Base-by-base conservation (phyloP, 2,888 invertebrate species). In the Monochamus alternatus region DNA sequence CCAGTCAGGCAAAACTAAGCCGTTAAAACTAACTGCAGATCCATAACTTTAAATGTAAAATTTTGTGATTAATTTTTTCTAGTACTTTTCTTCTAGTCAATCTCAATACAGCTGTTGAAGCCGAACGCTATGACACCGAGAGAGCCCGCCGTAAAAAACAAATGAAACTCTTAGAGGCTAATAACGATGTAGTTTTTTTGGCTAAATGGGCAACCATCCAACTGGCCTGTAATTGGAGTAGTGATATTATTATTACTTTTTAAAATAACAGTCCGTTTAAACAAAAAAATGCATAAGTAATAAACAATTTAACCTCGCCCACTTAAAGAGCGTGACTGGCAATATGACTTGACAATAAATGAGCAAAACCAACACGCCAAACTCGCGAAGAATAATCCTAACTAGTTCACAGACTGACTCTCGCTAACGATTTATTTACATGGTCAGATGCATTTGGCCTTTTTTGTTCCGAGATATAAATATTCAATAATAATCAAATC, bases 171-270 rank as follows among this genome's bases (percentile, higher is more conserved):
- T 12, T 55, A n/a, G n/a, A 7, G n/a, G 22, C 14, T n/a, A 55
- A 55, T 55, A 55, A 22, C 14, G n/a, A 14, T 55, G 55, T 5
- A 47, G 47, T 55, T 55, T 22, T 55, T 55, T 55, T 55, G 55
- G 2, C n/a, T 14, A 55, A 55, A 55, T 55, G 55, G 55, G 55
- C 55, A 55, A 55, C 55, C 55, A 55, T 22, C 55, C 55, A 55
- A 55, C 55, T 55, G 55, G 14, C n/a, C 55, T 14, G 55, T 55
- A 55, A 55, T 55, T 55, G 55, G 55, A 55, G 14, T 55, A 55
- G 55, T 55, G 55, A 55, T 55, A 55, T 55, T 55, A 55, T 55
- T 55, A 55, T 55, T 55, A 55, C 55, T 55, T n/a, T 55, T 55
- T 55, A 55, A 55, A 55, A 55, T 55, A 55, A 55, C 55, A 55